Base-by-base conservation (phyloP, 2,113 vertebrate species). In the Misgurnus anguillicaudatus region DNA sequence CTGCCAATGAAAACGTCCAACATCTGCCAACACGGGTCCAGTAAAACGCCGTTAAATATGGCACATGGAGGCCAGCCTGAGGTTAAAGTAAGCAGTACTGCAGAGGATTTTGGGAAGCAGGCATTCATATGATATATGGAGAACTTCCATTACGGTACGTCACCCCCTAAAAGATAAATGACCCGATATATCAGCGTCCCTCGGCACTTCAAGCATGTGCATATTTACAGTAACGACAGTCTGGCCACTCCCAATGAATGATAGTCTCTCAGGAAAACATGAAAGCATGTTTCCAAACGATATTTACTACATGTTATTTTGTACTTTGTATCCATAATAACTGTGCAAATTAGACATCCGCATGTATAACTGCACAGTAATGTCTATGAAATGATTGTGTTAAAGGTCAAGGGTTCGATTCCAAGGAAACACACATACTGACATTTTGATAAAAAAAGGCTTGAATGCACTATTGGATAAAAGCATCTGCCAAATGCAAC, bases 141-240 rank as follows among this genome's bases (percentile, higher is more conserved):
- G 48, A 11, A 70, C 31, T n/a, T 70, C 48, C 68, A 70, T 38
- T 11, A 70, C 24, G 31, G 48, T 5, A 9, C 53, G 19, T 57
- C 53, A 9, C 53, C 47, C 47, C 10, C 47, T 4, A 4, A 51
- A 51, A 5, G 66, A 68, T 51, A 51, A 68, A 68, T 36, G 42
- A 68, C 9, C 36, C 36, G 63, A 41, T 42, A 65, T n/a, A 41
- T 65, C 63, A n/a, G 38, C 38, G 42, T 19, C 14, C 24, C 48
- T 51, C 10, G 2, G 42, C 10, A 9, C 42, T 45, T 45, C 42
- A 45, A 45, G 47, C 47, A 45, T 39, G 9, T 60, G 76, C 13
- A 6, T 78, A 67, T 71, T 79, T 71, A 79, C 58, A 79, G 67
- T 63, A 60, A 78, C n/a, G 45, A 53, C 39, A 79, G 16, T 24